Conservation (phyloP, 2,888 invertebrate genomes). For the Cryptocheilus praepositus region DNA sequence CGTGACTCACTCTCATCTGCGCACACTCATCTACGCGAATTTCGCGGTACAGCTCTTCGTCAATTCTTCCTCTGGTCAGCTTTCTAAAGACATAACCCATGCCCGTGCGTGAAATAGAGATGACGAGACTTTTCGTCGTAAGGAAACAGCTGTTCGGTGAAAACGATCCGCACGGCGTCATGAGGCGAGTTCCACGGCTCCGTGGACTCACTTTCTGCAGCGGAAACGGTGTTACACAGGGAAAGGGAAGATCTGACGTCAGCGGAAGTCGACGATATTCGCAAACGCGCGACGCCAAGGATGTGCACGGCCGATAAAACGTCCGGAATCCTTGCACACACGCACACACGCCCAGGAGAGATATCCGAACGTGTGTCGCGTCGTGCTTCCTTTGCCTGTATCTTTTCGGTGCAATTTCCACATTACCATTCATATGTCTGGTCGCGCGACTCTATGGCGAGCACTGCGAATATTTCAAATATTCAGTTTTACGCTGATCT, state of each 20-base stretch:
- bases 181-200: neutral
- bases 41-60: no score
- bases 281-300: slow-evolving; percentile 40
- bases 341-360: neutral
- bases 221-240: slow-evolving; percentile 39
- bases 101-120: no score
- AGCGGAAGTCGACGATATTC: slow-evolving; percentile 54
- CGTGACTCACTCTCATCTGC: neutral
- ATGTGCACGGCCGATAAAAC: slow-evolving; percentile 47
- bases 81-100: no score
- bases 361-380: slow-evolving; percentile 4
- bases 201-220: slow-evolving; percentile 28
- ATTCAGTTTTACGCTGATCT: no score
- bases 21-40: neutral
- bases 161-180: neutral
- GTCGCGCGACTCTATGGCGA: neutral
- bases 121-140: no score
- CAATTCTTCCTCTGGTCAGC: no score
- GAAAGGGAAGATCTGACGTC: slow-evolving; percentile 46
- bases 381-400: neutral
- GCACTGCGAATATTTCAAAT: no score
- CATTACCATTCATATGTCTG: neutral
- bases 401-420: neutral
- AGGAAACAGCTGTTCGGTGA: slow-evolving; percentile 12
- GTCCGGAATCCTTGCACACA: slow-evolving; percentile 45